phyloP scores from a whole-genome alignment of 2,113 vertebrate species.

The Glareola pratincola region DNA sequence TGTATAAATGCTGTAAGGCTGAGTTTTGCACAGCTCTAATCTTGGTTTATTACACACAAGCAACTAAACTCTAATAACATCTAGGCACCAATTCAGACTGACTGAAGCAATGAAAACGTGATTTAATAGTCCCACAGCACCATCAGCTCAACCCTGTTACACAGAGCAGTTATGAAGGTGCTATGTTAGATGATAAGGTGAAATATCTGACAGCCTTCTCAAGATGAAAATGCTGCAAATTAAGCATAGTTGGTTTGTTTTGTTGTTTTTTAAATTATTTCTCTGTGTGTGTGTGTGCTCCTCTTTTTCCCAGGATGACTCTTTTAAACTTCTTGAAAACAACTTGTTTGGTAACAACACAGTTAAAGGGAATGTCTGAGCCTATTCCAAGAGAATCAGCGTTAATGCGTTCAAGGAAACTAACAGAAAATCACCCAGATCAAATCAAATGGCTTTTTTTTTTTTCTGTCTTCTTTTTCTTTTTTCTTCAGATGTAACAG shows the following conservation, averaged over 20 bases:
- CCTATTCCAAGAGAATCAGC: neutral
- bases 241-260: neutral
- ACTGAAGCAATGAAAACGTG: neutral
- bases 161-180: neutral
- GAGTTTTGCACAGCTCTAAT: neutral
- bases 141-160: neutral
- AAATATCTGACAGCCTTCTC: neutral
- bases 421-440: neutral
- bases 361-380: neutral
- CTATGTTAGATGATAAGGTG: neutral
- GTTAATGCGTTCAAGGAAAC: rapidly evolving
- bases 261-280: neutral
- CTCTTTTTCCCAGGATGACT: neutral
- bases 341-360: neutral
- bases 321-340: neutral
- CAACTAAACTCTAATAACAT: neutral
- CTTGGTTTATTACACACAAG: neutral
- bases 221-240: neutral
- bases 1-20: neutral
- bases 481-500: neutral
- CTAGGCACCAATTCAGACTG: neutral
- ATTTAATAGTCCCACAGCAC: neutral
- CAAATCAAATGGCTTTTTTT: neutral
- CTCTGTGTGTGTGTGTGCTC: neutral
- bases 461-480: rapidly evolving